phyloP scores from a whole-genome alignment of 1,140 invertebrate species.

The Carposina sasakii region DNA sequence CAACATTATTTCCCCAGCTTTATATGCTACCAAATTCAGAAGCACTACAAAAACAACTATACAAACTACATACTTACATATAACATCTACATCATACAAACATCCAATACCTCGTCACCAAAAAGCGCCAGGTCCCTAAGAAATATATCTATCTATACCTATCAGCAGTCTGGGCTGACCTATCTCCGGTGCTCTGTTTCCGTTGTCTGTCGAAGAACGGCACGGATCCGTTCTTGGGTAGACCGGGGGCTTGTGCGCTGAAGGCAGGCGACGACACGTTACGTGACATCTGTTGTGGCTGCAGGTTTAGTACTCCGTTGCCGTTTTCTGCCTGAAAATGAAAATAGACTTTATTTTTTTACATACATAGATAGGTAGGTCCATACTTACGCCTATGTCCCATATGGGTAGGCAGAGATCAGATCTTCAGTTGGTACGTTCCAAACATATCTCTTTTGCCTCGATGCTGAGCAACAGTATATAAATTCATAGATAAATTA shows the following conservation, averaged over 20 bases:
- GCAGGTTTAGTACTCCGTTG: slow-evolving; percentile 52
- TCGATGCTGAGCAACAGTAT: no score
- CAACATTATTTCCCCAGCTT: no score
- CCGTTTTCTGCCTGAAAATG: slow-evolving; percentile 33
- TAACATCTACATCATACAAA: not conserved
- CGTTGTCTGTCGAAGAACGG: slow-evolving; percentile 89
- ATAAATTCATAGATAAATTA: no score
- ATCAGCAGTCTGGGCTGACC: slow-evolving; percentile 69
- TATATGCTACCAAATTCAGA: no score
- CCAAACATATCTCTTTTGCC: no score
- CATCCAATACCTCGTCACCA: not conserved
- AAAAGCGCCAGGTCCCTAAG: not conserved
- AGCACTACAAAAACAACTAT: no score
- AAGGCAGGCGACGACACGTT: slow-evolving; percentile 90
- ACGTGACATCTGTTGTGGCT: slow-evolving; percentile 77
- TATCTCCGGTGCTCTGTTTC: slow-evolving; percentile 84
- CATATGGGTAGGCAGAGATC: no score
- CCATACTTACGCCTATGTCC: no score
- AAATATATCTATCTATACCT: slow-evolving; percentile 25
- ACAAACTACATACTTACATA: no score
- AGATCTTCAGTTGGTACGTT: no score
- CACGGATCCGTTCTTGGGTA: slow-evolving; percentile 90
- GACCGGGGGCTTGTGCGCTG: slow-evolving; percentile 82
- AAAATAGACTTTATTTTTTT: no score
- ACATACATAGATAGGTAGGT: no score